phyloP scores from a whole-genome alignment of 2,888 invertebrate species.

The Hanleya hanleyi region DNA sequence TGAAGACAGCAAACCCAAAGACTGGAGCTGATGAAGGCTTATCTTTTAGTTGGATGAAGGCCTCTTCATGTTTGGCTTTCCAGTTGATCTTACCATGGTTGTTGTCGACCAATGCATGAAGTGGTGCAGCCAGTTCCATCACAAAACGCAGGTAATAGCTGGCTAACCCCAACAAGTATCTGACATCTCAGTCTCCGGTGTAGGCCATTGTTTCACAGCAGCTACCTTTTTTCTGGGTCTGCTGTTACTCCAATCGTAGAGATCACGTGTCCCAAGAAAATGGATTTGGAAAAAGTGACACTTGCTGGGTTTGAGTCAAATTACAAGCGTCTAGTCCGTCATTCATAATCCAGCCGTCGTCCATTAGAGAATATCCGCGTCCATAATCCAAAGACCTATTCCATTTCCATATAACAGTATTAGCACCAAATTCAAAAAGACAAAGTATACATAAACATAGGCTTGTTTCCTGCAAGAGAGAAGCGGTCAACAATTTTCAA shows the following conservation, averaged over 20 bases:
- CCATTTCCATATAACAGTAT: too few species aligned
- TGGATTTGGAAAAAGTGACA: too few species aligned
- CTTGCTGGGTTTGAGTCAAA: too few species aligned
- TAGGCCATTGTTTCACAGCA: conserved; percentile 22
- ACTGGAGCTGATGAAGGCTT: conserved; percentile 27
- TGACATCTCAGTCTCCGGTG: conserved; percentile 19
- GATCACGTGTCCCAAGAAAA: conserved; percentile 36
- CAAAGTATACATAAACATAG: too few species aligned
- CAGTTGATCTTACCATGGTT: too few species aligned
- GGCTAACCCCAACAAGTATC: conserved; percentile 29
- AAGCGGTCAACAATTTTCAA: too few species aligned
- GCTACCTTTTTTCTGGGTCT: conserved; percentile 12
- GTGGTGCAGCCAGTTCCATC: conserved; percentile 16
- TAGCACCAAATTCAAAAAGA: too few species aligned
- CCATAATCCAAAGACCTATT: too few species aligned
- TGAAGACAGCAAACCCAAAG: conserved; percentile 33
- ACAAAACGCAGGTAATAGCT: conserved; percentile 34
- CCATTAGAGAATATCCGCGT: too few species aligned
- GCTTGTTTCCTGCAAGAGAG: too few species aligned
- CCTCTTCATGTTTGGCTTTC: conserved; percentile 23
- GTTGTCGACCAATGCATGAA: conserved; percentile 17
- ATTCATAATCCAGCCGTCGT: too few species aligned
- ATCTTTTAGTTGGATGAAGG: conserved; percentile 28
- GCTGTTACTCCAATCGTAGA: conserved; percentile 21
- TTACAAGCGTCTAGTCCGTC: too few species aligned